Base-by-base conservation (phyloP, 2,888 invertebrate species). In the Agrotis ipsilon region DNA sequence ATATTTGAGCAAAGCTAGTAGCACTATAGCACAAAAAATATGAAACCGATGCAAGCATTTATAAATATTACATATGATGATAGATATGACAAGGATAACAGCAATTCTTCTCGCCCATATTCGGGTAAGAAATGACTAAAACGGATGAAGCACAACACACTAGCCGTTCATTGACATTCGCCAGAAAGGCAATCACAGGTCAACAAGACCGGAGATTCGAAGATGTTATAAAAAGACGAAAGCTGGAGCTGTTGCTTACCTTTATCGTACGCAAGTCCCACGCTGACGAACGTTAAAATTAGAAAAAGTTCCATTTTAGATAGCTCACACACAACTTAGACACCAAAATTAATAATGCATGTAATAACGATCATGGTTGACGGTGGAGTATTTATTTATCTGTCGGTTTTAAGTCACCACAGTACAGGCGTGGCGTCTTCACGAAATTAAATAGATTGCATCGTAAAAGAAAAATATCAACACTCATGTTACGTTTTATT, bases 181-280 rank as follows among this genome's bases (percentile, higher is more conserved):
- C n/a, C 46, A 43, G 68, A 62, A 39, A 21, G 13, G 11, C 19
- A 48, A 54, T 63, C 1, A 0, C 19, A 46, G 0, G 19, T 45
- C 51, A 52, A 54, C 46, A 39, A n/a, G 14, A 65, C n/a, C 3
- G 21, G 55, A 19, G 7, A 55, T 45, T 11, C 39, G 39, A 39
- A 39, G 39, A 7, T 32, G 3, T 3, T 54, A 16, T 19, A 0
- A 2, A 46, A 1, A 24, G 27, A 21, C 54, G 43, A 45, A 45
- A 55, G n/a, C 21, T 32, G 43, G 11, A 19, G 60, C 43, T 43
- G 39, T 70, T 59, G 13, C 90, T 90, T 81, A 94, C 94, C 94
- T 91, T 94, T 94, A 84, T 94, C 93, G 73, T 90, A 93, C 21
- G 91, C 93, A 72, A 91, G 76, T 60, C 87, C 90, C 75, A 87